Conservation (phyloP, 2,797 vertebrate genomes). For the Lutjanus campechanus region DNA sequence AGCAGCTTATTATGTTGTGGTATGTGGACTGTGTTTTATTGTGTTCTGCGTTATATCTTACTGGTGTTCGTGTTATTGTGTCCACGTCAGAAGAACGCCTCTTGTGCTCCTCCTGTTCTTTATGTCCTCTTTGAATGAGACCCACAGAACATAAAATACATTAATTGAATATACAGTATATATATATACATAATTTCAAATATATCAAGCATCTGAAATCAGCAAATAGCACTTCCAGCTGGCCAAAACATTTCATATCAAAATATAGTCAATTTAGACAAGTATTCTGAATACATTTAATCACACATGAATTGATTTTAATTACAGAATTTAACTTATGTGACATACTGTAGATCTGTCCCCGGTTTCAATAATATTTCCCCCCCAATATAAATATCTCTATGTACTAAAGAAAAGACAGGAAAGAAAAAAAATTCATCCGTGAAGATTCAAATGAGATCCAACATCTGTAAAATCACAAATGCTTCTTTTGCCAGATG, state of each 20-base stretch:
- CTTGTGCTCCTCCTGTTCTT: conserved; percentile 39
- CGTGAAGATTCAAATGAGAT: conserved; percentile 51
- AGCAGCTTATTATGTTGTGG: conserved; percentile 7
- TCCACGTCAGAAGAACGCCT: conserved; percentile 31
- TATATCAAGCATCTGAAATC: conserved; percentile 57
- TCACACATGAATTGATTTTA: conserved; percentile 77
- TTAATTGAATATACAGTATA: conserved; percentile 57
- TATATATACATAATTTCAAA: conserved; percentile 60
- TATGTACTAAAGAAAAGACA: conserved; percentile 68
- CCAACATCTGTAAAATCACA: conserved; percentile 72
- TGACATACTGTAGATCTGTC: conserved; percentile 58
- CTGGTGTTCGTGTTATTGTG: conserved; percentile 48
- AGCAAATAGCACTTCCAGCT: conserved; percentile 60
- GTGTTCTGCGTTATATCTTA: conserved; percentile 8
- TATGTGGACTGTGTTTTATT: conserved; percentile 15
- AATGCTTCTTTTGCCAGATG: conserved; percentile 64
- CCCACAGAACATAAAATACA: conserved; percentile 63
- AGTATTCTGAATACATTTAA: conserved; percentile 77
- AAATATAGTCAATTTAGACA: conserved; percentile 77
- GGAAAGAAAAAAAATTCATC: conserved; percentile 59
- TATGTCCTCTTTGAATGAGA: conserved; percentile 26
- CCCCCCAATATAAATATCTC: conserved; percentile 78
- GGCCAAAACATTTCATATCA: conserved; percentile 71
- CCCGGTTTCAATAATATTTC: conserved; percentile 54
- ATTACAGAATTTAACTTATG: conserved; percentile 79